phyloP scores from a whole-genome alignment of 2,888 invertebrate species.

The Tyria jacobaeae region DNA sequence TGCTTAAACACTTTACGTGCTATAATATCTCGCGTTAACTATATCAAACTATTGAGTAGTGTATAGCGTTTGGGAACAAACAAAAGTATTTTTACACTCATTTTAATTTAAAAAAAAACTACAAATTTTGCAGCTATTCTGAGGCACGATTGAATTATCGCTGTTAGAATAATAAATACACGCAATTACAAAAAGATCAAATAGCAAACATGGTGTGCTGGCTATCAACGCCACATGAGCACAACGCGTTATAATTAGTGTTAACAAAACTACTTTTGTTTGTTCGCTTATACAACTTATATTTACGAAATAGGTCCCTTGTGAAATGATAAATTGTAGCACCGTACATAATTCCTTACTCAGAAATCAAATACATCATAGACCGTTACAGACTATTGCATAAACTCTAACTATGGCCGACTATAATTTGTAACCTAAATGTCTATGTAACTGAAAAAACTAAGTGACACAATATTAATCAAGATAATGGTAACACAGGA shows the following conservation, averaged over 20 bases:
- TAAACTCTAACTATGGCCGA: constrained; percentile 47
- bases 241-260: too few species aligned
- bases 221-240: too few species aligned
- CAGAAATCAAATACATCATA: constrained; percentile 38
- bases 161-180: too few species aligned
- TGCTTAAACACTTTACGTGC: background rate
- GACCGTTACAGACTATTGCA: constrained; percentile 46
- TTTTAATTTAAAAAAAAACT: background rate
- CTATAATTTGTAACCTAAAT: constrained; percentile 42
- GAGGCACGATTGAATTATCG: too few species aligned
- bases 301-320: constrained; percentile 32
- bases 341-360: constrained; percentile 52
- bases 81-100: constrained; percentile 7
- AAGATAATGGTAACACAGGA: constrained; percentile 47
- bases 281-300: constrained; percentile 10
- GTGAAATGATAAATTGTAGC: constrained; percentile 41
- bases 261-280: constrained; percentile 18
- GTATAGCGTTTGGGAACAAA: constrained; percentile 15
- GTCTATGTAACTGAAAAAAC: constrained; percentile 33
- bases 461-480: constrained; percentile 41
- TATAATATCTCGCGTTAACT: background rate
- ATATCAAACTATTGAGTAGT: constrained; percentile 7
- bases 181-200: too few species aligned
- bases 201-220: too few species aligned
- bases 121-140: background rate